phyloP scores from a whole-genome alignment of 2,888 invertebrate genomes.

The Sarcophaga rosellei region DNA sequence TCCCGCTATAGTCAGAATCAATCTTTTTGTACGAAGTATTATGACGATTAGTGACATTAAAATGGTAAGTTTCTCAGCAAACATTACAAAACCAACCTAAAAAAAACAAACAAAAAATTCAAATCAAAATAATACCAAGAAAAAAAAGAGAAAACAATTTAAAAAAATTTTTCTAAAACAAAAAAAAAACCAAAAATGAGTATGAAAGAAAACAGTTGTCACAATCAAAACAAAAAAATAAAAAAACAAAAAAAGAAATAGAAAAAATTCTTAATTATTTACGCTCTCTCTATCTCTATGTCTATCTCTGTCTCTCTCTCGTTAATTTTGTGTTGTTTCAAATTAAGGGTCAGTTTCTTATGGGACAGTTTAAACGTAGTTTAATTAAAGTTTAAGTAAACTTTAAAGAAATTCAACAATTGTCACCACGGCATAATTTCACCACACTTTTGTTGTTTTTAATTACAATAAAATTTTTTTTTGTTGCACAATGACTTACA shows the following conservation, averaged over 20 bases:
- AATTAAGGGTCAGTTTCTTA: conserved; percentile 66
- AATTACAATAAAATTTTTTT: conserved; percentile 40
- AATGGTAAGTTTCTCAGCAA: conserved; percentile 92
- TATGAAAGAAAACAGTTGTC: conserved; percentile 56
- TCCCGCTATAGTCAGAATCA: conserved; percentile 97
- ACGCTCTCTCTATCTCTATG: neutral
- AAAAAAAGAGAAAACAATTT: neutral
- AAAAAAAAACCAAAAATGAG: conserved; percentile 35
- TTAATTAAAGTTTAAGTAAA: conserved; percentile 59
- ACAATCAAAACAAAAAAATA: conserved; percentile 57
- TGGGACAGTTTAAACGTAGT: conserved; percentile 60
- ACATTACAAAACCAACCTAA: conserved; percentile 66
- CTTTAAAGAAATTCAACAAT: conserved; percentile 59
- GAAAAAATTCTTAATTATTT: neutral
- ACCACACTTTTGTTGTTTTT: conserved; percentile 58
- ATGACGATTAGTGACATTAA: conserved; percentile 99
- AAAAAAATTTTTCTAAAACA: conserved; percentile 28
- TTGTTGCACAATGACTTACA: conserved; percentile 6
- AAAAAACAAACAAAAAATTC: conserved; percentile 58
- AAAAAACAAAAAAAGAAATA: neutral
- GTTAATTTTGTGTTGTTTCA: conserved; percentile 39
- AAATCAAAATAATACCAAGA: conserved; percentile 53
- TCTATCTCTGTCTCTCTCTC: conserved; percentile 16
- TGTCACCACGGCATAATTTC: conserved; percentile 63
- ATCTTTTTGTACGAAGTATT: conserved; percentile 98